phyloP scores from a whole-genome alignment of 1,140 invertebrate species.

The Zeugodacus cucurbitae region DNA sequence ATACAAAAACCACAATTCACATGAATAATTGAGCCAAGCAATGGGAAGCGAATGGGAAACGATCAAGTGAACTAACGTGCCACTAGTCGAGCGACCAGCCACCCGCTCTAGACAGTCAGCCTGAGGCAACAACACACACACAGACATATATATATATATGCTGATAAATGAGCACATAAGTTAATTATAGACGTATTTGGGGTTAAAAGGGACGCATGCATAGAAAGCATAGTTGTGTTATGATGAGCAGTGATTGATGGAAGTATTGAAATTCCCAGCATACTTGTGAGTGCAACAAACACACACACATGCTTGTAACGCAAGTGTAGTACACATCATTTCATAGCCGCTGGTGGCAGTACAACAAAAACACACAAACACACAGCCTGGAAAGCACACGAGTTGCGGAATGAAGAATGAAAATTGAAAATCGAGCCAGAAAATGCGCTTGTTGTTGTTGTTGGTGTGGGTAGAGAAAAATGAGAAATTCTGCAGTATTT shows the following conservation, averaged over 20 bases:
- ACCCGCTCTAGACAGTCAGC: not conserved
- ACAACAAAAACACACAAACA: not conserved
- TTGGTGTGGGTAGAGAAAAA: not conserved
- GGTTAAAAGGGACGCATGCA: not conserved
- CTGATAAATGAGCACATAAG: not conserved
- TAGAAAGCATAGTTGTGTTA: not conserved
- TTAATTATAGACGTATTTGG: constrained; percentile 9
- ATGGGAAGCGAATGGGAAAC: not conserved
- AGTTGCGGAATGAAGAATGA: not conserved
- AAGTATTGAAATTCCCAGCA: constrained; percentile 7
- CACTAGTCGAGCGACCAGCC: not conserved
- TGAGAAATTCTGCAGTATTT: constrained; percentile 23
- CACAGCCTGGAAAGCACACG: not conserved
- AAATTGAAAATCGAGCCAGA: not conserved
- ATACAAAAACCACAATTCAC: not conserved
- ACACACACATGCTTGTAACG: not conserved
- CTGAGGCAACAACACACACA: not conserved
- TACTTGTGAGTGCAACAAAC: not conserved
- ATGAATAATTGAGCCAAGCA: not conserved
- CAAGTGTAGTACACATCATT: not conserved
- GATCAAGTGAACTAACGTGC: not conserved
- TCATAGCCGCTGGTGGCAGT: not conserved
- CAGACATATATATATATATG: not conserved
- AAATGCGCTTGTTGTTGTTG: too few relatives aligned
- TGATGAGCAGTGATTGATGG: constrained; percentile 28